phyloP scores from a whole-genome alignment of 2,888 invertebrate species.

The Meteorus colon region DNA sequence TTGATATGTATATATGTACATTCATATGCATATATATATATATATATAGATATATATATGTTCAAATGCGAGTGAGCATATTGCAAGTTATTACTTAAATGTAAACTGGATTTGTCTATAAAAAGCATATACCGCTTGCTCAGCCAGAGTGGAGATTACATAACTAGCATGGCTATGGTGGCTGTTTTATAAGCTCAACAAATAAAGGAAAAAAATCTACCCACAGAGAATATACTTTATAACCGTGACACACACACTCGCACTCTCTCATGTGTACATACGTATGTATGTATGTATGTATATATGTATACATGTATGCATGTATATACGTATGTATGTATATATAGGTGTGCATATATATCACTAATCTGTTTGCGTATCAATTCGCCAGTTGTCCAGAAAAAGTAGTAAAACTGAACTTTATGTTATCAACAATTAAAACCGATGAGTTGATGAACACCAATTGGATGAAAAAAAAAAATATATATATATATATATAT shows the following conservation, averaged over 20 bases:
- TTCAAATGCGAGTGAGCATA: not conserved
- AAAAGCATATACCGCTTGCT: conserved; percentile 55
- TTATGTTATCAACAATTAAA: not conserved
- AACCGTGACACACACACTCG: not conserved
- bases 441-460: conserved; percentile 6
- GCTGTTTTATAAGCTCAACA: conserved; percentile 44
- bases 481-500: no score
- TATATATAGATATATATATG: not conserved
- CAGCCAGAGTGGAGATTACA: conserved; percentile 59
- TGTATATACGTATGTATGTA: not conserved
- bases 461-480: not conserved
- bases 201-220: not conserved
- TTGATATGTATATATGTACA: conserved; percentile 30
- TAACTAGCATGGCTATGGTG: conserved; percentile 67
- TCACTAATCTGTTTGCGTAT: not conserved
- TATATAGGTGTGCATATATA: not conserved
- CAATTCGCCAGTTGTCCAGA: not conserved
- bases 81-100: conserved; percentile 50
- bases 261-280: no score
- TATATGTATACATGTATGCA: not conserved
- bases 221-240: not conserved
- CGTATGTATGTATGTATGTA: not conserved
- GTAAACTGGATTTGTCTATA: conserved; percentile 58
- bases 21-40: conserved; percentile 22
- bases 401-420: not conserved